Base-by-base conservation (phyloP, 2,888 invertebrate genomes). In the Cheilosia vernalis region DNA sequence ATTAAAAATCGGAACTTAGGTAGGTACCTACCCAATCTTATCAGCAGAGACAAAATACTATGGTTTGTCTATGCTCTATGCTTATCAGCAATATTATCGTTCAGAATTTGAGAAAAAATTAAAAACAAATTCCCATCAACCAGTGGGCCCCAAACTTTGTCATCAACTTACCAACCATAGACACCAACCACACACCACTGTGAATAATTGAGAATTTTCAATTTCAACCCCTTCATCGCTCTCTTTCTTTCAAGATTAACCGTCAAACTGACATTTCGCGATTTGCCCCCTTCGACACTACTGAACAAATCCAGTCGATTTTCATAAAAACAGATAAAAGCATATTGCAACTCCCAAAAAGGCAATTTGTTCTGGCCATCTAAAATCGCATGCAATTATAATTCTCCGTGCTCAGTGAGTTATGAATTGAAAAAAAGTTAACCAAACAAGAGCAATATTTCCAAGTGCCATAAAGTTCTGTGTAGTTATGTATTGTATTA, bases 241-340 rank as follows among this genome's bases (percentile, higher is more conserved):
- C 37, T 37, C 37, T 37, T 37, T 37, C 37, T 37, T 9, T 37
- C 37, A 13, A 37, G 37, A 37, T 10, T 13, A 37, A 37, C 79
- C 79, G 84, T 84, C 84, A 84, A 60, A 79, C 9, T 84, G 84
- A 74, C 84, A 74, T 56, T 69, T 67, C 9, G n/a, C 55, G 9
- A 37, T 13, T 37, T 37, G 37, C 13, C 37, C 37, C 33, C 27
- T 24, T 27, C 49, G 49, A 44, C 27, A 58, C 79, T 73, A 74
- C 63, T 79, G 67, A 83, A 77, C 13, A 37, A 21, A 37, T 10
- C 13, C 37, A 13, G 37, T 37, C 37, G 58, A 60, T 40, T 58
- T 51, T 33, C n/a, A 55, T 19, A n/a, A 64, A 44, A 51, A 61
- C 60, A 47, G 27, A 53, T 51, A 56, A 44, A 73, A 30, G 21